A percentile compares a stretch with the other conserved stretches of the same genome.
phyloP scores from a whole-genome alignment of 2,797 vertebrate genomes.

The Enteromius radiatus region DNA sequence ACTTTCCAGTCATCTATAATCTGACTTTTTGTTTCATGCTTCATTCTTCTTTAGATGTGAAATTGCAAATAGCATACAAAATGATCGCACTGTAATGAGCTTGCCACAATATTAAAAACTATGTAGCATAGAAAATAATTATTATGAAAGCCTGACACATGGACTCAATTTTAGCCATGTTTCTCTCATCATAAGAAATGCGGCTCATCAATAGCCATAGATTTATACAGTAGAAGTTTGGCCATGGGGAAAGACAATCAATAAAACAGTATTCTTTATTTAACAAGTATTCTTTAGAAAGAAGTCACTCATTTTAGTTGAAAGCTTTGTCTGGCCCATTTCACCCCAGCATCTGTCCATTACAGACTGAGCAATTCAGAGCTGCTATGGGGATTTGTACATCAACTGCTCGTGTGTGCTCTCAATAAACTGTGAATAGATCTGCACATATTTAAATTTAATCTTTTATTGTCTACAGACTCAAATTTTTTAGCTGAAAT shows the following conservation, averaged over 20 bases:
- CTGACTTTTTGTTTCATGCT: background rate
- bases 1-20: constrained; percentile 8
- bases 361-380: constrained; percentile 34
- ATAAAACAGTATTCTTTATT: constrained; percentile 27
- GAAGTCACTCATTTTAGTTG: constrained; percentile 38
- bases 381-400: constrained; percentile 42
- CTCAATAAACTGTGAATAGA: constrained; percentile 21
- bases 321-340: constrained; percentile 32
- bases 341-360: constrained; percentile 45
- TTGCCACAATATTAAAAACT: background rate
- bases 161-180: background rate
- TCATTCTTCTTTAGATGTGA: constrained; percentile 3
- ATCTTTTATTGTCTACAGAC: background rate
- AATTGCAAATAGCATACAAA: constrained; percentile 7
- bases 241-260: background rate
- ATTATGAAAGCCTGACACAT: constrained; percentile 6
- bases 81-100: background rate
- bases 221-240: constrained; percentile 6
- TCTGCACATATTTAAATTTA: constrained; percentile 12
- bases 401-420: constrained; percentile 48
- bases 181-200: constrained; percentile 23
- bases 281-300: constrained; percentile 23
- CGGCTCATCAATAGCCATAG: constrained; percentile 17
- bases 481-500: background rate
- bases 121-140: constrained; percentile 6